Conservation (phyloP, 2,888 invertebrate genomes). For the Capitulum mitella region DNA sequence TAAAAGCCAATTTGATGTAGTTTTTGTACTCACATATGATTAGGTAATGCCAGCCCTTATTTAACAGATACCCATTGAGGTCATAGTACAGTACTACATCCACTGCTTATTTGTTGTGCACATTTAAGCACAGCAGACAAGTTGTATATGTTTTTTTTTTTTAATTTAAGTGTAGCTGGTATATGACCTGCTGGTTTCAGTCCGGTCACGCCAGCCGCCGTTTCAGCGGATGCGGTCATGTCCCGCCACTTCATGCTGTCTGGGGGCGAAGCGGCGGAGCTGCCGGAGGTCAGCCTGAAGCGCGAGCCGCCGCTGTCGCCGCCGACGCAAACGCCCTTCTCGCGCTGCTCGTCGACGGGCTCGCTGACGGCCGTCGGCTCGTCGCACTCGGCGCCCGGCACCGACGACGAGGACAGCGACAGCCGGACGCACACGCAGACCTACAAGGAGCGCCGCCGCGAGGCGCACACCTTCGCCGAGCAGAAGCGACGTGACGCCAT, state of each 20-base stretch:
- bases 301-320: constrained; percentile 19
- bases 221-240: not conserved
- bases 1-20: too few relatives aligned
- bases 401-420: constrained; percentile 44
- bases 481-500: constrained; percentile 50
- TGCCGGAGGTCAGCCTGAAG: not conserved
- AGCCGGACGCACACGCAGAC: constrained; percentile 37
- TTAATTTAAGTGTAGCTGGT: too few relatives aligned
- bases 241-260: not conserved
- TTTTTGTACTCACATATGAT: too few relatives aligned
- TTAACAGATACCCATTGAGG: too few relatives aligned
- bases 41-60: too few relatives aligned
- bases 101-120: too few relatives aligned
- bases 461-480: constrained; percentile 50
- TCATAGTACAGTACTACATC: too few relatives aligned
- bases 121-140: too few relatives aligned
- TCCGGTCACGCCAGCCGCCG: too few relatives aligned
- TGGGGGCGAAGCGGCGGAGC: not conserved
- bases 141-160: too few relatives aligned
- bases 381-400: not conserved
- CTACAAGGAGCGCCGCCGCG: constrained; percentile 57
- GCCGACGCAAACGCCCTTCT: constrained; percentile 31
- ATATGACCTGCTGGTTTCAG: too few relatives aligned
- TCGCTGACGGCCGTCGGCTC: constrained; percentile 29
- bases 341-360: constrained; percentile 35